Conservation (phyloP, 1,140 invertebrate genomes). For the Probaryconus sp. region DNA sequence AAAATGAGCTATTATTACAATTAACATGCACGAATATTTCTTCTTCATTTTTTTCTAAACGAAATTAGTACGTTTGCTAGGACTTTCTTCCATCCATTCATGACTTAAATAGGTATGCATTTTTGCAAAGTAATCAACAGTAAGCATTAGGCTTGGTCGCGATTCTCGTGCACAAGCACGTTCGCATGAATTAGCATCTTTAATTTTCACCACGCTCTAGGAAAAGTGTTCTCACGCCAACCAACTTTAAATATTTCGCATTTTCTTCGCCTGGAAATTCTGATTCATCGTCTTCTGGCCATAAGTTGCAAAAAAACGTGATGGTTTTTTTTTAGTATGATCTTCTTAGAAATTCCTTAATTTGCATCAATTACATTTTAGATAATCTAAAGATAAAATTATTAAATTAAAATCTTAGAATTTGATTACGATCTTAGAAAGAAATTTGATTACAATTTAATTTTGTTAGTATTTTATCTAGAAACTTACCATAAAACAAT, state of each 20-base stretch:
- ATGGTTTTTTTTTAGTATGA: not conserved
- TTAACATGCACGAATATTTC: conserved; percentile 9
- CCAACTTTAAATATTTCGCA: conserved; percentile 14
- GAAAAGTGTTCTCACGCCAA: conserved; percentile 43
- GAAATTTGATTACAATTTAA: too few relatives aligned
- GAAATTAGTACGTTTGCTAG: conserved; percentile 39
- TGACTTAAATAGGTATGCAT: conserved; percentile 38
- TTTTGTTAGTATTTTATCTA: too few relatives aligned
- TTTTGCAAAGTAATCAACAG: conserved; percentile 51
- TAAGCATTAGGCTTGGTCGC: conserved; percentile 49
- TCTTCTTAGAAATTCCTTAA: too few relatives aligned
- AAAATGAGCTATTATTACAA: conserved; percentile 7
- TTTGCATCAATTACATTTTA: too few relatives aligned
- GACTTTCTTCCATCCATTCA: conserved; percentile 42
- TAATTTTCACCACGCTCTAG: conserved; percentile 37
- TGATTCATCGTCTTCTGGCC: not conserved
- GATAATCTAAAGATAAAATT: too few relatives aligned
- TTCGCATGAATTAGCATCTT: conserved; percentile 58
- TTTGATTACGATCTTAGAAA: too few relatives aligned
- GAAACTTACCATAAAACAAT: too few relatives aligned
- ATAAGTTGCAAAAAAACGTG: not conserved
- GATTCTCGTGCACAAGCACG: conserved; percentile 29
- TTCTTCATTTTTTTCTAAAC: not conserved
- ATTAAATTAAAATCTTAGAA: too few relatives aligned
- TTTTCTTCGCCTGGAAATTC: conserved; percentile 27